A percentile compares a stretch with the other conserved stretches of the same genome.
Conservation (phyloP, 2,888 invertebrate genomes). For the Bembecia ichneumoniformis region DNA sequence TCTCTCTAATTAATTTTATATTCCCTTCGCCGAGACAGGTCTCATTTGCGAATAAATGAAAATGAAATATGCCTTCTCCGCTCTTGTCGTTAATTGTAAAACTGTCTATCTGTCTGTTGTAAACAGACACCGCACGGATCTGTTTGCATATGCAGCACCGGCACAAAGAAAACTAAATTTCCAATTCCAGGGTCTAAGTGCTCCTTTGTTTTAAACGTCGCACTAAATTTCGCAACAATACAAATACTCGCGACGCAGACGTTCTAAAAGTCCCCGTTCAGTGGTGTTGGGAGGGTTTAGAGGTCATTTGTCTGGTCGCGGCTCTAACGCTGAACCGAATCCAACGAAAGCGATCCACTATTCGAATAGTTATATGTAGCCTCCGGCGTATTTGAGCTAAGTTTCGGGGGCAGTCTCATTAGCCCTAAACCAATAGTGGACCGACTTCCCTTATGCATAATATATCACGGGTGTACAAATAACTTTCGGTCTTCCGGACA, state of each 20-base stretch:
- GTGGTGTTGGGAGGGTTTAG: neutral
- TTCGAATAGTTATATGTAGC: constrained; percentile 32
- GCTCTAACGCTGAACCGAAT: neutral
- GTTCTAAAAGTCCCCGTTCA: neutral
- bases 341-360: constrained; percentile 3
- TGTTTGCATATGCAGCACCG: too few relatives aligned
- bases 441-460: neutral
- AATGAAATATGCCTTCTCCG: too few relatives aligned
- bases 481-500: too few relatives aligned
- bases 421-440: constrained; percentile 24
- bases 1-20: too few relatives aligned
- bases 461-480: neutral
- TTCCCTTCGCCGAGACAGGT: too few relatives aligned
- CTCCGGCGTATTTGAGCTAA: constrained; percentile 20
- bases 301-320: neutral
- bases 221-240: neutral
- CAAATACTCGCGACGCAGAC: neutral
- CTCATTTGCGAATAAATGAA: too few relatives aligned
- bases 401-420: constrained; percentile 28
- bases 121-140: too few relatives aligned
- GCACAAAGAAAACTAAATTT: too few relatives aligned
- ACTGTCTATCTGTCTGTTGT: too few relatives aligned
- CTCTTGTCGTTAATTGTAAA: too few relatives aligned
- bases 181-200: neutral
- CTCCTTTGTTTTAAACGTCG: neutral